Base-by-base conservation (phyloP, 2,888 invertebrate species). In the Tridacna gigas region DNA sequence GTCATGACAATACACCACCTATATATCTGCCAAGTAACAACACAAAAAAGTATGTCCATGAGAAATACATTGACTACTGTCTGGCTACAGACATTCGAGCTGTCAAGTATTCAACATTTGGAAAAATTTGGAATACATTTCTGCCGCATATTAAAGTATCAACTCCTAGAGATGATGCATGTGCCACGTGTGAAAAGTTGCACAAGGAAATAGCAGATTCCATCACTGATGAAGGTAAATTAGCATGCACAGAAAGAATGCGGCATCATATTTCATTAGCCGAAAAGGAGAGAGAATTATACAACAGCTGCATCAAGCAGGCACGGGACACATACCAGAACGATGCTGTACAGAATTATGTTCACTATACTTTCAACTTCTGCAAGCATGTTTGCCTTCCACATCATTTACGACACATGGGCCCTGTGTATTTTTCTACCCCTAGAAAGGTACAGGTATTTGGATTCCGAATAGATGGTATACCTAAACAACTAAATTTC, bases 361-460 rank as follows among this genome's bases (percentile, higher is more conserved):
- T 63, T 22, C 83, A 83, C 73, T 83, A 79, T 45, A 83, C 80
- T n/a, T 83, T 83, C 56, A 77, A 77, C 28, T 80, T 78, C 47
- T 45, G 51, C 18, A 78, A 80, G 51, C 60, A 18, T 51, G 75
- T 84, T 3, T 48, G 67, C 25, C 20, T 80, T 12, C 80, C 79
- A 18, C 77, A 83, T 28, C 51, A 73, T 65, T 73, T 74, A 2
- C 65, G 76, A 67, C 81, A 82, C 22, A 63, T 66, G n/a, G 77
- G 81, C 1, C 81, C 84, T 12, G 28, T 84, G 3, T 82, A 77
- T 61, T 84, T 84, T 48, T 18, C 65, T 13, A 45, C 79, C 3
- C 77, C 73, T 5, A 48, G 81, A 9, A 81, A 86, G 75, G 79
- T 86, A 12, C 78, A 86, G 47, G 61, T 86, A 5, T 86, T 86